Conservation (phyloP, 2,113 vertebrate species). For the Eulemur macaco region DNA sequence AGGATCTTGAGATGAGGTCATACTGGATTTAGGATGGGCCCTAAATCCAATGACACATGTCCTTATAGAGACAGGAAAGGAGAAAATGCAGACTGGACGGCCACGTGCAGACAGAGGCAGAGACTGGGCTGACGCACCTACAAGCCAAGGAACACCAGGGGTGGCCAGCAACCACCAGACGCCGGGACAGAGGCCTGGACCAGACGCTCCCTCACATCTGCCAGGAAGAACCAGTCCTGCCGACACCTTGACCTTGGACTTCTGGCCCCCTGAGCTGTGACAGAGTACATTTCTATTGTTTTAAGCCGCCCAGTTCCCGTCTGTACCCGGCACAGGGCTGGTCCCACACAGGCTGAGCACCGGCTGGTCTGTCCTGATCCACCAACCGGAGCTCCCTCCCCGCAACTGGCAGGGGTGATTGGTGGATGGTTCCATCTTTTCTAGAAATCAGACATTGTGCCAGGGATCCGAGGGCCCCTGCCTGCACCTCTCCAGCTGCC, state of each 20-base stretch:
- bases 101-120: background rate
- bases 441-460: background rate
- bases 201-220: background rate
- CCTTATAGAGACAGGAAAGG: background rate
- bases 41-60: background rate
- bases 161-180: background rate
- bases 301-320: fast-evolving
- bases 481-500: too few species aligned
- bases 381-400: background rate
- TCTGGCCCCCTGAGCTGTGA: background rate
- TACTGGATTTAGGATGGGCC: background rate
- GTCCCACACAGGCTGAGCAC: background rate
- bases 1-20: background rate
- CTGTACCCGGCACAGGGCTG: background rate
- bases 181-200: too few species aligned
- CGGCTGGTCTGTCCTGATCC: background rate
- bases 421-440: background rate
- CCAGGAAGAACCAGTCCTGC: too few species aligned
- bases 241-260: background rate
- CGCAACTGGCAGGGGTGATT: background rate
- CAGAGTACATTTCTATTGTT: background rate
- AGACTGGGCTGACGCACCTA: fast-evolving
- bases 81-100: background rate
- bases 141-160: background rate
- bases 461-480: background rate